Percentiles rank a stretch among this genome's conserved stretches.
Evolutionary conservation across 2,888 invertebrate species (phyloP).

Genomic region (Tetragnatha montana): DNA sequence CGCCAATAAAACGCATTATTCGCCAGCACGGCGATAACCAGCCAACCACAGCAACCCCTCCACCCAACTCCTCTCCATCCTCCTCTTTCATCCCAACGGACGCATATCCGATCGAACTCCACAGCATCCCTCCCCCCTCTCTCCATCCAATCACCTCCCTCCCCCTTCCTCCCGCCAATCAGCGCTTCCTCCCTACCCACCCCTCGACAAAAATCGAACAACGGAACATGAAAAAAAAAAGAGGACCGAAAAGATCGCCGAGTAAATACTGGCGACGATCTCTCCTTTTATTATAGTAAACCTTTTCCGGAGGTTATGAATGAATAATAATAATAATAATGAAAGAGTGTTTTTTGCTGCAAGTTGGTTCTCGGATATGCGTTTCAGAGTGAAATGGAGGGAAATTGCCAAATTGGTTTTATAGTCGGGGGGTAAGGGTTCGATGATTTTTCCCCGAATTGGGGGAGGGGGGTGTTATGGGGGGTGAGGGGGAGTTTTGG

Average conservation of each 20-base stretch:
- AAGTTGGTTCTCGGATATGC: background rate
- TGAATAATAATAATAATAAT: conserved; percentile 17
- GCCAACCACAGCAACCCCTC: conserved; percentile 17
- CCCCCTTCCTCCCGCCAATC: conserved; percentile 20
- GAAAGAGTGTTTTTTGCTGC: background rate
- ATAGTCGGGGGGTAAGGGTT: background rate
- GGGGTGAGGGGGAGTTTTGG: background rate
- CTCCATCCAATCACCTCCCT: conserved; percentile 31
- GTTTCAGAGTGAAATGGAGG: background rate
- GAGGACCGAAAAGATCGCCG: conserved; percentile 11
- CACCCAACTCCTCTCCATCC: conserved; percentile 34
- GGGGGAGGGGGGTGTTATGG: background rate
- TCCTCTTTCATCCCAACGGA: conserved; percentile 54
- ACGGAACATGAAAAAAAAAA: conserved; percentile 5
- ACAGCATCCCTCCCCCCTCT: background rate
- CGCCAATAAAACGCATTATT: background rate
- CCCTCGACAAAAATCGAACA: conserved; percentile 30
- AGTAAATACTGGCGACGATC: conserved; percentile 46
- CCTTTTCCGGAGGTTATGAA: conserved; percentile 50
- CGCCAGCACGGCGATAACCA: background rate
- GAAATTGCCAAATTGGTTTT: background rate
- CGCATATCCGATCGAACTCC: conserved; percentile 59
- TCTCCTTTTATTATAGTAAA: conserved; percentile 46
- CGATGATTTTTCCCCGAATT: background rate
- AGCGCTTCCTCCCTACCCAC: conserved; percentile 1